Evolutionary conservation across 2,797 vertebrate species (phyloP).

Genomic region (Scomberomorus guttatus): DNA sequence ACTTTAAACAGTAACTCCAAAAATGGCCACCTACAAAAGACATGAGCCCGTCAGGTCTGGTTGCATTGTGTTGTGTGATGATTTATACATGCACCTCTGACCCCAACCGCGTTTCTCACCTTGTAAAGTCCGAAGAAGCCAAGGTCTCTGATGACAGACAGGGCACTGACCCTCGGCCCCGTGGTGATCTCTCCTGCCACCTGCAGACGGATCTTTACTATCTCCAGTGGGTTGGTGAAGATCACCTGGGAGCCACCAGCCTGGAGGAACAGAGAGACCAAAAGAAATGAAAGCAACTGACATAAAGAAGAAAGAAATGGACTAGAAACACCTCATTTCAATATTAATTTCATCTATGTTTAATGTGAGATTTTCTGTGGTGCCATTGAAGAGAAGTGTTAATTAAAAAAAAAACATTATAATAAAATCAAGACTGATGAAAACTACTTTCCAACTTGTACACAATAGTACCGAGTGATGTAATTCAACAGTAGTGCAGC

Average conservation of each 20-base stretch:
- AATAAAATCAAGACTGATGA: background rate
- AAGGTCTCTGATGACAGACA: slow-evolving; percentile 88
- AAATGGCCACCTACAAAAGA: background rate
- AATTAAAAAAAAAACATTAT: background rate
- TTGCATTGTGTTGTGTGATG: background rate
- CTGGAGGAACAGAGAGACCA: slow-evolving; percentile 73
- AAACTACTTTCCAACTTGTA: background rate
- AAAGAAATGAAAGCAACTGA: background rate
- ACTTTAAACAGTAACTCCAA: background rate
- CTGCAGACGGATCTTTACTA: slow-evolving; percentile 93
- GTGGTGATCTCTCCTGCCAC: slow-evolving; percentile 94
- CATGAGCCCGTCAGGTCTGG: background rate
- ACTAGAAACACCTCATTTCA: background rate
- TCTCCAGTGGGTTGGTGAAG: slow-evolving; percentile 95
- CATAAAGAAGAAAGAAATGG: background rate
- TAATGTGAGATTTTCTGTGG: background rate
- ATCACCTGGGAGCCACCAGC: slow-evolving; percentile 93
- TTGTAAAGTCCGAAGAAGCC: slow-evolving; percentile 93
- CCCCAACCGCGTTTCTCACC: slow-evolving; percentile 74
- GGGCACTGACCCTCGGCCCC: slow-evolving; percentile 90
- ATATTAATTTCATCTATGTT: background rate
- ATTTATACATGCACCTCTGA: slow-evolving; percentile 21
- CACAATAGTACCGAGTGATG: slow-evolving; percentile 17
- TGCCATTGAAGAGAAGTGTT: background rate
- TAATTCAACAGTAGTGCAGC: slow-evolving; percentile 29